A percentile compares a stretch with the other conserved stretches of the same genome.
These are phyloP conservation scores for Tarsius wallacei DNA, from an alignment of 2,797 vertebrate genomes.

Conservation along the genomic window DNA sequence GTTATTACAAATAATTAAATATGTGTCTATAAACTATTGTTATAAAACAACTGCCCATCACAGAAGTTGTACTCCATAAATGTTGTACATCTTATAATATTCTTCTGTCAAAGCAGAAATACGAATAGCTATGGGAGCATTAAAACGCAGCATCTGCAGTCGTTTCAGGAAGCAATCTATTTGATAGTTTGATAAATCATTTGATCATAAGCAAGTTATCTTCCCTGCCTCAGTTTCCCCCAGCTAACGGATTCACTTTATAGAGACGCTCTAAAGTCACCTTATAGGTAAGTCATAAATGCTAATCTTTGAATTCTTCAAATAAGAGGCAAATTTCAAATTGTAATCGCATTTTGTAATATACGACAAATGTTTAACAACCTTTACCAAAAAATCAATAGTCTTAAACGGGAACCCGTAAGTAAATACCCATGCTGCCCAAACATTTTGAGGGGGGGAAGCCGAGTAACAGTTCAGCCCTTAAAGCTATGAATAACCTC, in stretches of 20 bases:
- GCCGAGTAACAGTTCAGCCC: background rate
- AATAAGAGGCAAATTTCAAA: slow-evolving; percentile 53
- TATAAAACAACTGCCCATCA: background rate
- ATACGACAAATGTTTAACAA: slow-evolving; percentile 28
- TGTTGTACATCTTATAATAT: background rate
- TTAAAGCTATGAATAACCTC: background rate
- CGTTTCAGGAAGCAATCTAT: background rate
- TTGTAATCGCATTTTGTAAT: slow-evolving; percentile 9
- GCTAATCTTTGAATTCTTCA: slow-evolving; percentile 38
- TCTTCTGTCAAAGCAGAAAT: slow-evolving; percentile 51
- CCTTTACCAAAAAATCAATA: background rate
- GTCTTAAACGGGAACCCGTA: slow-evolving; percentile 26
- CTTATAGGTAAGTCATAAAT: background rate
- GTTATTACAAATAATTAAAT: background rate
- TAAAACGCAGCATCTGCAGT: slow-evolving; percentile 24
- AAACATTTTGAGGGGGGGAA: background rate
- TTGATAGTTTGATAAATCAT: background rate
- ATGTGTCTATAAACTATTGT: background rate
- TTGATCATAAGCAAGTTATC: background rate
- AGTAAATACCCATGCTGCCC: slow-evolving; percentile 19
- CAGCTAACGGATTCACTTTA: background rate
- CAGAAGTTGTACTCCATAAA: slow-evolving; percentile 26
- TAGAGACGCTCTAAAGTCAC: slow-evolving; percentile 14
- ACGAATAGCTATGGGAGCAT: background rate
- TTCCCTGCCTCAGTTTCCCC: slow-evolving; percentile 46